Evolutionary conservation across 2,888 invertebrate species (phyloP), one percentile per base, ranked within the genome.

Genomic region (Parascotia fuliginaria): DNA sequence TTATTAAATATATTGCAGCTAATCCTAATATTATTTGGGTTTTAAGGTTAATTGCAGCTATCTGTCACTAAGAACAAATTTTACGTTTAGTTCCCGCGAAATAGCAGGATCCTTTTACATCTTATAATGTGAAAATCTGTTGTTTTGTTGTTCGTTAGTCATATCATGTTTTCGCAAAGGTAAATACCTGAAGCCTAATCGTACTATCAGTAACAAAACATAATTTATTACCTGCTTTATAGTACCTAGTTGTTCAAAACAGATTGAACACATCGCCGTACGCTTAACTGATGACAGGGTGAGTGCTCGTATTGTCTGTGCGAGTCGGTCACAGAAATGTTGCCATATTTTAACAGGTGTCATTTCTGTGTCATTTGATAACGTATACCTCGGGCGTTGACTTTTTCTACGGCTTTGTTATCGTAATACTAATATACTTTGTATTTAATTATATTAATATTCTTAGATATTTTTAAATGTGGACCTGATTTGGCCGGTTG

Each of bases 331-430:
- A 19, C 19, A 19, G 24, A 24, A 39, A 38, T 19, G 19, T 56
- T 34, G 64, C 67, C 44, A 56, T 77, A 73, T 78, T 72, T 70
- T 73, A 65, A 77, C 78, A 78, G 78, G 78, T 78, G 78, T 61
- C 53, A 55, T 65, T 70, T 67, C 55, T 68, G 53, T 75, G 75
- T 64, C 71, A 58, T 24, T 45, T 66, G 78, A 77, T 77, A 78
- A 62, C 60, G 49, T 43, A 38, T 37, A 43, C 40, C 27, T 48
- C 48, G 78, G 58, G 60, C 77, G 63, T 73, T 76, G 77, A 77
- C 77, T 51, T 60, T 28, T 49, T 53, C 55, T 55, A 42, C 41
- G 38, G 36, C 60, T 33, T 59, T 60, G 67, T 69, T 75, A 73
- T 75, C 72, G 54, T 50, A 55, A 42, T 45, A 57, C 52, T 50